These are phyloP conservation scores for Euura lappo DNA, from an alignment of 1,140 invertebrate genomes.

Conservation along the genomic window DNA sequence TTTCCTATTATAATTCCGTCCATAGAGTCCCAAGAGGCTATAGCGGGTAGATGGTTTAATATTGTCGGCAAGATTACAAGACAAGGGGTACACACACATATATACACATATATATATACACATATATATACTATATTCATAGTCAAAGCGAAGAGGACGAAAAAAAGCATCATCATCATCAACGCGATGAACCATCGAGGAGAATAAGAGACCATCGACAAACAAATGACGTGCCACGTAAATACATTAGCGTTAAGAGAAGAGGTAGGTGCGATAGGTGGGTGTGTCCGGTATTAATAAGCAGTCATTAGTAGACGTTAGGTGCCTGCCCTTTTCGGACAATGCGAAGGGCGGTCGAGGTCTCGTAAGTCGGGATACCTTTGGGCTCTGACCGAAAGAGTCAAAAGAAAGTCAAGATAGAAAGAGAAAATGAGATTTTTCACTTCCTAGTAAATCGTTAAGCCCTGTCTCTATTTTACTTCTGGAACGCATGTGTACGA, in stretches of 20 bases:
- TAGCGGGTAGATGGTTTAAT: too few species aligned
- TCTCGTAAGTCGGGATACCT: too few species aligned
- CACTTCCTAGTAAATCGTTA: too few species aligned
- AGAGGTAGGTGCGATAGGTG: constrained; percentile 22
- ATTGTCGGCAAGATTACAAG: neutral
- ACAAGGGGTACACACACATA: too few species aligned
- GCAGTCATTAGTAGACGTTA: constrained; percentile 35
- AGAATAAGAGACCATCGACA: constrained; percentile 19
- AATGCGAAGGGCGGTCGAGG: constrained; percentile 29
- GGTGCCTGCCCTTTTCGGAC: constrained; percentile 18
- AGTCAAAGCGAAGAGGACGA: neutral
- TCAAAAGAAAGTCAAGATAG: too few species aligned
- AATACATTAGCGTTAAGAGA: constrained; percentile 30
- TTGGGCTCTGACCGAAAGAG: too few species aligned
- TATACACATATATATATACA: too few species aligned
- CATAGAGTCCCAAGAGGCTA: too few species aligned
- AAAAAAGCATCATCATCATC: neutral
- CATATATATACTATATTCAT: too few species aligned
- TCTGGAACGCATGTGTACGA: too few species aligned
- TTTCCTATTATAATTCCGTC: neutral
- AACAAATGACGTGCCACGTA: constrained; percentile 33
- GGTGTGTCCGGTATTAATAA: constrained; percentile 43
- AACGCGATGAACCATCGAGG: neutral
- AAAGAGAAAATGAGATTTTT: too few species aligned
- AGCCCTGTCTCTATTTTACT: too few species aligned